Conservation (phyloP, 1,140 invertebrate genomes). For the Saccostrea glomerata region DNA sequence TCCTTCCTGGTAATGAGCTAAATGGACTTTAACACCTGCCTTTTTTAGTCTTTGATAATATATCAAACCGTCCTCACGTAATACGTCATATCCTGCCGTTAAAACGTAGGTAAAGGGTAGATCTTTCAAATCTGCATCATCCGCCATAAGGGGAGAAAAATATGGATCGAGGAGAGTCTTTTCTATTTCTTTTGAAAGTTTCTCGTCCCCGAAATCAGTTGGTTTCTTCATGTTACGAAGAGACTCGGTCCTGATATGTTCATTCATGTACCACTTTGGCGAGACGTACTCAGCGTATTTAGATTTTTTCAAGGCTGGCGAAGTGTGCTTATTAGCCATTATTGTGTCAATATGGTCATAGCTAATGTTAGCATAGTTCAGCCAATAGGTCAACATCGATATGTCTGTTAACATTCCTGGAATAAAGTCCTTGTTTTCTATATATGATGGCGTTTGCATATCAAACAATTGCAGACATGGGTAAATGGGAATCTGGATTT, state of each 20-base stretch:
- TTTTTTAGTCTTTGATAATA: slow-evolving; percentile 65
- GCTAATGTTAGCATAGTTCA: slow-evolving; percentile 66
- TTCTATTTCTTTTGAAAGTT: slow-evolving; percentile 60
- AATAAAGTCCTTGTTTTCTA: slow-evolving; percentile 64
- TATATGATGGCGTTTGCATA: slow-evolving; percentile 72
- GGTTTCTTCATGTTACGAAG: slow-evolving; percentile 61
- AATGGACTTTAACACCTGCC: slow-evolving; percentile 63
- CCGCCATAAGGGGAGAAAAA: slow-evolving; percentile 67
- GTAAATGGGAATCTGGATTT: slow-evolving; percentile 73
- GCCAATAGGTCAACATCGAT: slow-evolving; percentile 64
- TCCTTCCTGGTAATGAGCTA: slow-evolving; percentile 67
- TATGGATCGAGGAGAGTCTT: slow-evolving; percentile 66
- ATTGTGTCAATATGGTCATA: slow-evolving; percentile 62
- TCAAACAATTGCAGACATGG: slow-evolving; percentile 71
- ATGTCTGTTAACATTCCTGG: slow-evolving; percentile 67
- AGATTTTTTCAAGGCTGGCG: slow-evolving; percentile 64
- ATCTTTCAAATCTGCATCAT: slow-evolving; percentile 55
- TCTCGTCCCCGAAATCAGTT: slow-evolving; percentile 58
- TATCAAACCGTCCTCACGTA: slow-evolving; percentile 70
- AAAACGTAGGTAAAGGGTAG: slow-evolving; percentile 68
- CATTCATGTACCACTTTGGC: slow-evolving; percentile 65
- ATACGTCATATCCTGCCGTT: slow-evolving; percentile 70
- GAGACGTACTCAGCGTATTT: slow-evolving; percentile 62
- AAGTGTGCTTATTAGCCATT: slow-evolving; percentile 67
- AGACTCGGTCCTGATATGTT: slow-evolving; percentile 63